Evolutionary conservation across 2,888 invertebrate species (phyloP).

Genomic region (Diabrotica balteata): DNA sequence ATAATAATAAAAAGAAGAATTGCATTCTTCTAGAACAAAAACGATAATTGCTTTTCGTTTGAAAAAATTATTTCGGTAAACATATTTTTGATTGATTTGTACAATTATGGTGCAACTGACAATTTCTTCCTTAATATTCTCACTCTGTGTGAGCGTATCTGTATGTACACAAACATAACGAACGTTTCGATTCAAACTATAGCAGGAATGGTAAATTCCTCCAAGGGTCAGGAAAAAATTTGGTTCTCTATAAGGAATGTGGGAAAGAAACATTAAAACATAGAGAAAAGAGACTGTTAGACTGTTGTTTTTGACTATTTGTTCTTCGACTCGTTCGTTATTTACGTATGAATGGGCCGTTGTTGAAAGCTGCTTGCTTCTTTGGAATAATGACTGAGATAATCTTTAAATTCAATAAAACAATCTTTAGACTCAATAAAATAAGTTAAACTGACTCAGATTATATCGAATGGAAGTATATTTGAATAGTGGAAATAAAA

Average conservation of each 20-base stretch:
- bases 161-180: conserved; percentile 25
- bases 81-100: neutral
- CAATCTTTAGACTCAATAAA: conserved; percentile 43
- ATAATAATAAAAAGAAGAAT: no score
- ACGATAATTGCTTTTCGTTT: no score
- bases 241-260: conserved; percentile 30
- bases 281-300: conserved; percentile 4
- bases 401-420: conserved; percentile 18
- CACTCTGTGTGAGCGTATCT: conserved; percentile 19
- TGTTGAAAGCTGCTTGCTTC: conserved; percentile 17
- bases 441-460: conserved; percentile 1
- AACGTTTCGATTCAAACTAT: conserved; percentile 38
- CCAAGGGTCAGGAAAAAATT: conserved; percentile 24
- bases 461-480: neutral
- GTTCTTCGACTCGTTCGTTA: conserved; percentile 16
- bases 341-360: conserved; percentile 27
- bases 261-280: conserved; percentile 24
- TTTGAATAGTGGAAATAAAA: neutral
- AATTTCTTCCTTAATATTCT: neutral
- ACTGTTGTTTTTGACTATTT: conserved; percentile 19
- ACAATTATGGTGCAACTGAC: conserved; percentile 9
- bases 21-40: neutral
- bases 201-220: conserved; percentile 31
- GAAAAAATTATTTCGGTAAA: no score
- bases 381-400: conserved; percentile 20